These are phyloP conservation scores for Morus bassanus DNA, from an alignment of 2,797 vertebrate genomes.

Conservation along the genomic window DNA sequence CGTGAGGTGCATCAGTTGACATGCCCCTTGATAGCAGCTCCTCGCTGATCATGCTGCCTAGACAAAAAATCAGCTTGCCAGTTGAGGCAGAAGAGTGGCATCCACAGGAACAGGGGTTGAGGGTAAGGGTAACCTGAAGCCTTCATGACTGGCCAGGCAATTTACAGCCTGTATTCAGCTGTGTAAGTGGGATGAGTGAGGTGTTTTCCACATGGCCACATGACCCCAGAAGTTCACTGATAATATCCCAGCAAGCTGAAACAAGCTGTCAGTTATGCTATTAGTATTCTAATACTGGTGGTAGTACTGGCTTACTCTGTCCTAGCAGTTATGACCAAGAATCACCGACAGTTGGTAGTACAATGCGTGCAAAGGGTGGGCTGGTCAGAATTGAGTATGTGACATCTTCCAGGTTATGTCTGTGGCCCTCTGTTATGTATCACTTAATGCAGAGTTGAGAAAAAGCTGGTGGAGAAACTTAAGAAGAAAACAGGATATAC, in stretches of 20 bases:
- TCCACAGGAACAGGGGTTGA: neutral
- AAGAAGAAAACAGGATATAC: neutral
- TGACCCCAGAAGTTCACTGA: neutral
- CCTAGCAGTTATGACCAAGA: neutral
- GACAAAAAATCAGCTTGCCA: neutral
- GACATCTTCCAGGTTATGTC: neutral
- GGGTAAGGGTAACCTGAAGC: neutral
- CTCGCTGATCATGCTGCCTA: neutral
- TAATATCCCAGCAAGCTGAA: neutral
- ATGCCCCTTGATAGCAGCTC: neutral
- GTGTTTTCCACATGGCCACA: neutral
- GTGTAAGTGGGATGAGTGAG: neutral
- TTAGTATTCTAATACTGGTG: neutral
- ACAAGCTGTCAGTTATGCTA: neutral
- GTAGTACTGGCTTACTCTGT: neutral
- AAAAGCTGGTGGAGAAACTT: neutral
- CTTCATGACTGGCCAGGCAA: neutral
- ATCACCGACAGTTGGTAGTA: neutral
- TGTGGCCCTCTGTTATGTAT: neutral
- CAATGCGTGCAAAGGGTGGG: neutral
- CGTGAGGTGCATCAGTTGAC: neutral
- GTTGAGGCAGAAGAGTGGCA: neutral
- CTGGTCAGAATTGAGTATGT: neutral
- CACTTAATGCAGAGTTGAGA: neutral
- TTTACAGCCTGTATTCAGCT: neutral